phyloP scores from a whole-genome alignment of 2,888 invertebrate genomes.

The Sericinus montela region DNA sequence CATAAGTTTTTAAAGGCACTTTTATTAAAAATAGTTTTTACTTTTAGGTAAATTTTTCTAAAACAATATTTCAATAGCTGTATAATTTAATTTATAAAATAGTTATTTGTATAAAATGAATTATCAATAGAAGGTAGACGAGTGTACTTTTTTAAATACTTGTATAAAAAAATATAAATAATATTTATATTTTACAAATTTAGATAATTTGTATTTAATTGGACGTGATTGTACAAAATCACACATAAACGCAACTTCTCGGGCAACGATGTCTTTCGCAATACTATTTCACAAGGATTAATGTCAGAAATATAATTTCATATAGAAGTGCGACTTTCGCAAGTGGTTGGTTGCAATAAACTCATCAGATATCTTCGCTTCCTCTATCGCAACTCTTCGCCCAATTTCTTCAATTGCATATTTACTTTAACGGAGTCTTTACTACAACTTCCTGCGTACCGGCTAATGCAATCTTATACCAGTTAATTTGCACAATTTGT shows the following conservation, averaged over 20 bases:
- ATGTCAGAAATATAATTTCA: slow-evolving; percentile 24
- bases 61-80: no score
- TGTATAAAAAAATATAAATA: no score
- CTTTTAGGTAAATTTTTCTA: no score
- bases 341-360: slow-evolving; percentile 28
- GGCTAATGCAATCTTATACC: slow-evolving; percentile 36
- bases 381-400: slow-evolving; percentile 55
- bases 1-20: no score
- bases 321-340: slow-evolving; percentile 30
- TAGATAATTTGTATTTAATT: no score
- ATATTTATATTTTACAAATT: no score
- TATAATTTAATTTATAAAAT: no score
- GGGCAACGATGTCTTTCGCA: slow-evolving; percentile 6
- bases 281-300: slow-evolving; percentile 4
- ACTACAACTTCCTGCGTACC: slow-evolving; percentile 35
- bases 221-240: not conserved
- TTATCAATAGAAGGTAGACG: no score
- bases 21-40: no score
- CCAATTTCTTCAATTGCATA: slow-evolving; percentile 49
- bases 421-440: slow-evolving; percentile 26
- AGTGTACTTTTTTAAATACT: no score
- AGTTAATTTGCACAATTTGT: slow-evolving; percentile 31
- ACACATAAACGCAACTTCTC: slow-evolving; percentile 8
- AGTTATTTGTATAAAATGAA: no score
- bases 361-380: slow-evolving; percentile 56